Evolutionary conservation across 1,140 invertebrate genomes (phyloP), one percentile per base, ranked within the genome.

Genomic region (Eriosoma lanigerum): DNA sequence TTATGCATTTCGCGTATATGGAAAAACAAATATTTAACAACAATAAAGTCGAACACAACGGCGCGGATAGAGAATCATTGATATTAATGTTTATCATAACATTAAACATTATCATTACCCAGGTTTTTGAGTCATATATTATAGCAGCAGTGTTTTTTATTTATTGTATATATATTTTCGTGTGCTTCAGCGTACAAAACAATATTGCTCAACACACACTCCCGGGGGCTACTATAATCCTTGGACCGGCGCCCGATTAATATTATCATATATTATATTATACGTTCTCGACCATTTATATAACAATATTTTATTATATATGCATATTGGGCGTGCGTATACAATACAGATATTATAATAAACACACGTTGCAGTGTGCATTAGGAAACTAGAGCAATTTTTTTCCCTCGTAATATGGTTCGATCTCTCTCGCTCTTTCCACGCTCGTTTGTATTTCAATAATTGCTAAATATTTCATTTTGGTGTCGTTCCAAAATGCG

Each of bases 171-270:
- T 38, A 38, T 38, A 38, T 38, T 38, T 64, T 64, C 21, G 38
- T 38, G 8, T 38, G n/a, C 9, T n/a, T 13, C 9, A 26, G 32
- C 32, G 54, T 21, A 44, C 72, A 12, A 76, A 76, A 76, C 54
- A 44, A 38, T 48, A 73, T 62, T 78, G 24, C 75, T 4, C 32
- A 78, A 78, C 52, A 56, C 52, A 56, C 48, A 60, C 24, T 62
- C 56, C 56, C 44, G 44, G 75, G 44, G 56, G 75, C 56, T 17
- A 44, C 56, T 58, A 50, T 62, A 78, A 62, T 78, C 75, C 75
- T 78, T 78, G 75, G 75, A 76, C 52, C 19, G 32, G 72, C 32
- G 54, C 75, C 38, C 75, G 75, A 78, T 78, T 62, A 78, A 78
- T 62, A 78, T 46, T 78, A 60, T 62, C 44, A 48, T 38, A 38